phyloP scores from a whole-genome alignment of 2,888 invertebrate species.

The Nomada hirtipes region DNA sequence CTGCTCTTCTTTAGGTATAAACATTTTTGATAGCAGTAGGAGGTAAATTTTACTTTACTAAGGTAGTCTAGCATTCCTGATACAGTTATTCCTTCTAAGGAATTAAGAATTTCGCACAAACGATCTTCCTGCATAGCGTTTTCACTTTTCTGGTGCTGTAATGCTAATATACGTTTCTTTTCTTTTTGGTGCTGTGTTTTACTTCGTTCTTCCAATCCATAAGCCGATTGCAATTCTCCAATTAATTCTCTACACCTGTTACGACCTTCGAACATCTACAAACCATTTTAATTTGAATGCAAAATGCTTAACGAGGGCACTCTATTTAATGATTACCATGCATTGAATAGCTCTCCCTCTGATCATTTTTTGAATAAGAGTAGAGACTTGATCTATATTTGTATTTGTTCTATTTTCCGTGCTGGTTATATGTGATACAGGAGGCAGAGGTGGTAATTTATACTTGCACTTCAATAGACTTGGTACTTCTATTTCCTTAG shows the following conservation, averaged over 20 bases:
- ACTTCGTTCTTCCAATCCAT: slow-evolving; percentile 87
- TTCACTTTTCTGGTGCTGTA: slow-evolving; percentile 61
- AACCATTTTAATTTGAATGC: slow-evolving; percentile 7
- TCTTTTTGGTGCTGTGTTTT: slow-evolving; percentile 73
- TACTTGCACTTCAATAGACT: slow-evolving; percentile 69
- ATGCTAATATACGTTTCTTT: slow-evolving; percentile 70
- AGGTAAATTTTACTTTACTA: slow-evolving; percentile 82
- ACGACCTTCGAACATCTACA: slow-evolving; percentile 90
- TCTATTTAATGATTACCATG: slow-evolving; percentile 84
- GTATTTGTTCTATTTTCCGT: slow-evolving; percentile 77
- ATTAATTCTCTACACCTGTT: slow-evolving; percentile 89
- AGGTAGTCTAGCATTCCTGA: slow-evolving; percentile 90
- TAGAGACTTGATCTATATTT: slow-evolving; percentile 85
- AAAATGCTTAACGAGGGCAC: slow-evolving; percentile 9
- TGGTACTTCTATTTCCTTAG: slow-evolving; percentile 43
- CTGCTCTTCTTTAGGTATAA: background rate
- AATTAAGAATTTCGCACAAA: slow-evolving; percentile 87
- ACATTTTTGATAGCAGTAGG: background rate
- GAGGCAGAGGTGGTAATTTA: slow-evolving; percentile 52
- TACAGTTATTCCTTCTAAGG: slow-evolving; percentile 90
- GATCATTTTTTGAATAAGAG: slow-evolving; percentile 88
- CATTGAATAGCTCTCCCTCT: slow-evolving; percentile 90
- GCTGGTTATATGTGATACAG: slow-evolving; percentile 51
- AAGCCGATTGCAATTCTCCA: slow-evolving; percentile 89
- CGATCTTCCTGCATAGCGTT: slow-evolving; percentile 85